phyloP scores from a whole-genome alignment of 2,797 vertebrate genomes.

The Sternarchorhynchus goeldii region DNA sequence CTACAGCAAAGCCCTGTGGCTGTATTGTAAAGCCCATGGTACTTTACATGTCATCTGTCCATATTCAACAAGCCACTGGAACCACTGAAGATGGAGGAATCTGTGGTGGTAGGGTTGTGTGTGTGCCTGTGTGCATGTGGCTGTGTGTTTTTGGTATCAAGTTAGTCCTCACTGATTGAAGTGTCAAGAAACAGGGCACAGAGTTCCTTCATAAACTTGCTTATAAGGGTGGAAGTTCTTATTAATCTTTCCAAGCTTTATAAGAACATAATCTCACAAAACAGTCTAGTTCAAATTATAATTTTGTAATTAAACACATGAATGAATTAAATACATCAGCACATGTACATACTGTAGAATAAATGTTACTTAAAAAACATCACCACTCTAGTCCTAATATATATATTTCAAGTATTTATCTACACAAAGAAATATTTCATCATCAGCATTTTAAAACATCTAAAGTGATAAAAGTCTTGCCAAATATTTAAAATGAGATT shows the following conservation, averaged over 20 bases:
- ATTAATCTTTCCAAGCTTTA: background rate
- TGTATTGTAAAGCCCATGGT: conserved; percentile 34
- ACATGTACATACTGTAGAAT: conserved; percentile 45
- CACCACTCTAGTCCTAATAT: conserved; percentile 6
- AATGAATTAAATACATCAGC: conserved; percentile 25
- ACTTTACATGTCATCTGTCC: conserved; percentile 39
- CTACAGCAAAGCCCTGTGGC: conserved; percentile 43
- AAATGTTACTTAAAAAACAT: no score
- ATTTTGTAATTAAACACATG: conserved; percentile 13
- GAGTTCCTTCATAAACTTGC: conserved; percentile 11
- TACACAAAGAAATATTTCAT: conserved; percentile 46
- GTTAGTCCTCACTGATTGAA: background rate
- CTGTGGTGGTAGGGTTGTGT: background rate
- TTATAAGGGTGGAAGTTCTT: background rate
- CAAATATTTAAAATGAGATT: conserved; percentile 55
- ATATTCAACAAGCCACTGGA: conserved; percentile 9
- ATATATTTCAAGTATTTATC: conserved; percentile 55
- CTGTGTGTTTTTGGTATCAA: background rate
- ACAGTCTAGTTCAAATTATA: background rate
- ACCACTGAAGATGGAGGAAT: conserved; percentile 16
- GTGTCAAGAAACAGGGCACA: conserved; percentile 14
- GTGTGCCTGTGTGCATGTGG: conserved; percentile 32
- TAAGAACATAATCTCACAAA: background rate
- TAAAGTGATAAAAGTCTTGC: conserved; percentile 52
- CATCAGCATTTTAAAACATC: conserved; percentile 54